phyloP scores from a whole-genome alignment of 2,888 invertebrate species.

The Scaptomyza tumidula region DNA sequence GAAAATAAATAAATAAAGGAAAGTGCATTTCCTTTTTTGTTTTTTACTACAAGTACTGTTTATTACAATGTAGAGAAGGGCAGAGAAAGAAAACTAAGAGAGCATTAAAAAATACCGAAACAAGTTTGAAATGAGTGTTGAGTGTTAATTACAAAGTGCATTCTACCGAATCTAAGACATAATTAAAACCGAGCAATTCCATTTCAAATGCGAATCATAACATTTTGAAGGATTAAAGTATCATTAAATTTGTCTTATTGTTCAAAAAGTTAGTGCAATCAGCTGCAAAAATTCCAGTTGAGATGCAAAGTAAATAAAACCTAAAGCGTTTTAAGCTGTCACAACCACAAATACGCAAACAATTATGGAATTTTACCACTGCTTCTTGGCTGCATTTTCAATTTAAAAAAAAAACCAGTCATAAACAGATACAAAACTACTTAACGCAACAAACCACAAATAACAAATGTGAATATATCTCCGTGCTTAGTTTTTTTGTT shows the following conservation, averaged over 20 bases:
- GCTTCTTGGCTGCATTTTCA: slow-evolving; percentile 28
- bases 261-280: not conserved
- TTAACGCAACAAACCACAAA: not conserved
- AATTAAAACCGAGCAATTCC: not conserved
- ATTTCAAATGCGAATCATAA: not conserved
- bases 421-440: slow-evolving; percentile 24
- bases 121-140: not conserved
- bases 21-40: not conserved
- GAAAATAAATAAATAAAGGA: not conserved
- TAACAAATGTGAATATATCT: too few relatives aligned
- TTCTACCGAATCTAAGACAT: not conserved
- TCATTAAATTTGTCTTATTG: not conserved
- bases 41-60: not conserved
- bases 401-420: slow-evolving; percentile 32
- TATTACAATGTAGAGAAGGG: not conserved
- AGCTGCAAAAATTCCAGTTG: not conserved
- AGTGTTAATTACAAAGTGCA: not conserved
- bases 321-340: slow-evolving; percentile 2
- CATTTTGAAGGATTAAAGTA: not conserved
- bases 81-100: not conserved
- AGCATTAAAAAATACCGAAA: not conserved
- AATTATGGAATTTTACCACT: not conserved
- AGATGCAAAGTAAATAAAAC: not conserved
- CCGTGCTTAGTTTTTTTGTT: too few relatives aligned
- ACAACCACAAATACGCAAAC: not conserved